A percentile compares a stretch with the other conserved stretches of the same genome.
Evolutionary conservation across 2,113 vertebrate species (phyloP).

Genomic region (Eublepharis macularius): DNA sequence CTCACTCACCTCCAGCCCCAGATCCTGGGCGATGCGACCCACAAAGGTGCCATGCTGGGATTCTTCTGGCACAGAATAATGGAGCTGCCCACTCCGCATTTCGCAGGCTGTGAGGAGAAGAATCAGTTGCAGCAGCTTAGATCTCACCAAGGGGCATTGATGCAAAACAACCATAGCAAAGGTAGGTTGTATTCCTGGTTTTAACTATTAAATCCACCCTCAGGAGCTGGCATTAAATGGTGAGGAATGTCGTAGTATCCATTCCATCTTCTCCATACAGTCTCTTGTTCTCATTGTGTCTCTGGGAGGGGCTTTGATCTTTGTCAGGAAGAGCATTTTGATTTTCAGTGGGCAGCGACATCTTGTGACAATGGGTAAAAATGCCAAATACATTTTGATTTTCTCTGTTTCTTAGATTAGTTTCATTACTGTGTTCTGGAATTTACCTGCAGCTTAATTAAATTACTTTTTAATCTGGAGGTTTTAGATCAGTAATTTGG

Average conservation of each 20-base stretch:
- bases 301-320: slow-evolving; percentile 22
- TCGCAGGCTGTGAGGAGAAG: neutral
- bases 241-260: neutral
- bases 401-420: neutral
- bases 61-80: slow-evolving; percentile 13
- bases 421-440: neutral
- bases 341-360: slow-evolving; percentile 20
- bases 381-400: neutral
- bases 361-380: slow-evolving; percentile 9
- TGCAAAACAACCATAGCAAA: neutral
- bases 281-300: neutral
- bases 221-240: neutral
- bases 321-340: neutral
- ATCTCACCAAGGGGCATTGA: slow-evolving; percentile 7
- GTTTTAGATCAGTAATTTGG: neutral
- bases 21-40: slow-evolving; percentile 7
- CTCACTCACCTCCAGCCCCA: slow-evolving; percentile 7
- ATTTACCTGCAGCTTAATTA: neutral
- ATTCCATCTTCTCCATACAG: neutral
- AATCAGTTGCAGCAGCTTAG: slow-evolving; percentile 3
- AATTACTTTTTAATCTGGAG: neutral
- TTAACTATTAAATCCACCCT: neutral
- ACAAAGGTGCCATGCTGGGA: slow-evolving; percentile 24
- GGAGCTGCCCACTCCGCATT: slow-evolving; percentile 11
- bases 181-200: neutral